Evolutionary conservation across 2,113 vertebrate genomes (phyloP).

Genomic region (Canis aureus): DNA sequence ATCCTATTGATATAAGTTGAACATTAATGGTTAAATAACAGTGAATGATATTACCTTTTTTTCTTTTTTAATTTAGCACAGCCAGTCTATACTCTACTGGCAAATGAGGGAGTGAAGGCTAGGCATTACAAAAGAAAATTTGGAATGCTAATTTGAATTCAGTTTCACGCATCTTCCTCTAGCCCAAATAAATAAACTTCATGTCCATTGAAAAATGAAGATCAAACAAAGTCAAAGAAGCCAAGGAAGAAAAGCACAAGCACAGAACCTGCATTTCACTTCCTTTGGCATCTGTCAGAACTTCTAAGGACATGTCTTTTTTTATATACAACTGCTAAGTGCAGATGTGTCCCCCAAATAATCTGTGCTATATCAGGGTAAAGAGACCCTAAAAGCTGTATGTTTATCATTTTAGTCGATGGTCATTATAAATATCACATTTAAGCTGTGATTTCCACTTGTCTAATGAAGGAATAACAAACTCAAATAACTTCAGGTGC

Average conservation of each 20-base stretch:
- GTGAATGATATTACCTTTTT: background rate
- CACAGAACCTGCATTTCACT: background rate
- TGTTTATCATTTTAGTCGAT: background rate
- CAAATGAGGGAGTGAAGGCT: background rate
- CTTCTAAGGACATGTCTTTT: background rate
- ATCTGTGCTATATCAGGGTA: background rate
- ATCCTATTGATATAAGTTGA: conserved; percentile 27
- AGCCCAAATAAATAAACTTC: background rate
- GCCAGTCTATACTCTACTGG: background rate
- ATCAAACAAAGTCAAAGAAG: background rate
- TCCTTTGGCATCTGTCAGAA: background rate
- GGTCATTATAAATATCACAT: background rate
- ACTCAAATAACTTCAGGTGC: background rate
- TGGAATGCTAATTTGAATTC: background rate
- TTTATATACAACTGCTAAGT: background rate
- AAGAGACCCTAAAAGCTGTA: background rate
- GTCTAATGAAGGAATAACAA: background rate
- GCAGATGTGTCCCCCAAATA: background rate
- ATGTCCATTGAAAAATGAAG: background rate
- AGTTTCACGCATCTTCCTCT: background rate
- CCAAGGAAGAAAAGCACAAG: background rate
- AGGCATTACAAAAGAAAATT: background rate
- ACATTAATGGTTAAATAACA: conserved; percentile 42
- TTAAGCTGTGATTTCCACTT: background rate
- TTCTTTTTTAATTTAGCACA: background rate